A percentile compares a stretch with the other conserved stretches of the same genome.
Evolutionary conservation across 2,113 vertebrate genomes (phyloP).

Genomic region (Erythrocebus patas): DNA sequence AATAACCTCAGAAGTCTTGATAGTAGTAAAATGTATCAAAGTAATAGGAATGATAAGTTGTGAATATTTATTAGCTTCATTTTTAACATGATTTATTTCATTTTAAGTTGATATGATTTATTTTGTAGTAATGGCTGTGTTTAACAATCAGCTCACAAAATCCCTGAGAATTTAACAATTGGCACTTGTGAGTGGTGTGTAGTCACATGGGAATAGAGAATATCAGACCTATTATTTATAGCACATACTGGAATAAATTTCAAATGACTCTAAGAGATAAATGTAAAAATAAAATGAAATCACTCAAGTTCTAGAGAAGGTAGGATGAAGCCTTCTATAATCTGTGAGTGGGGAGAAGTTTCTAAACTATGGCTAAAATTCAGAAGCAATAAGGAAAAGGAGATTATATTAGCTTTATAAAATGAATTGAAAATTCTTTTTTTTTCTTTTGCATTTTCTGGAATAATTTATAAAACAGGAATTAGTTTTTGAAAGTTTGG

Average conservation of each 20-base stretch:
- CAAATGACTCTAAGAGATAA: slow-evolving; percentile 18
- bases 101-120: background rate
- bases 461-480: background rate
- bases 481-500: background rate
- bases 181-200: background rate
- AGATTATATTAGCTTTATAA: slow-evolving; percentile 25
- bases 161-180: slow-evolving; percentile 14
- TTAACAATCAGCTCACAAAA: slow-evolving; percentile 31
- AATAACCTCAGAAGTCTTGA: background rate
- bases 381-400: background rate
- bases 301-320: background rate
- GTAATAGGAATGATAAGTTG: background rate
- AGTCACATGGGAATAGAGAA: background rate
- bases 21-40: background rate
- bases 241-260: slow-evolving; percentile 17
- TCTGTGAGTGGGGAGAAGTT: background rate
- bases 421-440: background rate
- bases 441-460: slow-evolving; percentile 23
- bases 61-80: background rate
- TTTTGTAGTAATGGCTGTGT: background rate
- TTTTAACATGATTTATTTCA: background rate
- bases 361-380: background rate
- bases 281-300: slow-evolving; percentile 6
- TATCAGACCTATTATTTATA: slow-evolving; percentile 38
- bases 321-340: background rate